A percentile compares a stretch with the other conserved stretches of the same genome.
phyloP scores from a whole-genome alignment of 64 coral and sea anemone species.

The Dendronephthya gigantea region DNA sequence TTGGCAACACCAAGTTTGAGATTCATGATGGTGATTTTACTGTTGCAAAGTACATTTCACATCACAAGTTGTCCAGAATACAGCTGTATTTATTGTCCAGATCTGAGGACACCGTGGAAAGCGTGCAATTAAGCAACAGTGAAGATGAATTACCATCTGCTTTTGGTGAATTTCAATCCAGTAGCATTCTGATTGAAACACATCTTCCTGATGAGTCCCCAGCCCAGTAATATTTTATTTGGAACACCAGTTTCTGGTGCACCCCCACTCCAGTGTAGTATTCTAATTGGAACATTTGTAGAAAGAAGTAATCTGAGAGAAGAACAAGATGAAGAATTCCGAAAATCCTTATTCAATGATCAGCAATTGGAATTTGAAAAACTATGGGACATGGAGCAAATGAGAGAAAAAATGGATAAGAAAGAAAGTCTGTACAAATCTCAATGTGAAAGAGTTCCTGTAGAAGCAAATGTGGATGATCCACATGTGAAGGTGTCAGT shows the following conservation, averaged over 20 bases:
- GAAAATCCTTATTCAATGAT: background rate
- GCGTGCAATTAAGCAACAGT: background rate
- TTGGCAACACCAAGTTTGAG: background rate
- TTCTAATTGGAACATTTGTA: background rate
- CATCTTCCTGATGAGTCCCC: background rate
- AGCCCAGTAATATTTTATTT: background rate
- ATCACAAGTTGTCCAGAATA: background rate
- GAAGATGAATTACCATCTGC: background rate
- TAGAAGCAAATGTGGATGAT: background rate
- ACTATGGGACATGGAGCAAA: background rate
- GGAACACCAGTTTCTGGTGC: background rate
- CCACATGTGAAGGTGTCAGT: background rate
- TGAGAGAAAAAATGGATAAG: background rate
- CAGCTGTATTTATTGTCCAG: background rate
- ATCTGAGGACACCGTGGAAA: background rate
- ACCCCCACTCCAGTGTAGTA: background rate
- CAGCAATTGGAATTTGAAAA: background rate
- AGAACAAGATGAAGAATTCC: background rate
- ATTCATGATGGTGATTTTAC: background rate
- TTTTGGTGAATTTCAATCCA: background rate
- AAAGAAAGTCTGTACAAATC: background rate
- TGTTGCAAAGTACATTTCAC: background rate
- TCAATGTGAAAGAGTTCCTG: background rate
- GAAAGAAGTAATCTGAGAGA: background rate
- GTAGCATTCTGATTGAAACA: background rate